phyloP scores from a whole-genome alignment of 2,113 vertebrate species.

The Struthio camelus region DNA sequence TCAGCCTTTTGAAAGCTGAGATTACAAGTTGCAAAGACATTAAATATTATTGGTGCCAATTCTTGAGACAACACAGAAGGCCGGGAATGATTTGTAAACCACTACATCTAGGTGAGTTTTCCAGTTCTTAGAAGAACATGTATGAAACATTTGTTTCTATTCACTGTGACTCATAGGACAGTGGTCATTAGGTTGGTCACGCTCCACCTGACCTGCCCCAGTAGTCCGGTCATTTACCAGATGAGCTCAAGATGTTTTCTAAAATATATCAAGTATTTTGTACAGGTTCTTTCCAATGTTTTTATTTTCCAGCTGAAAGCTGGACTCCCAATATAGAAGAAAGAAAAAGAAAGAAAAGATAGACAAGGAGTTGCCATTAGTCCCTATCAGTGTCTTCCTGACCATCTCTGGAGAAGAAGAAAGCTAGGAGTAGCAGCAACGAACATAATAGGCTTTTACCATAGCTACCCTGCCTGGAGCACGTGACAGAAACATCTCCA shows the following conservation, averaged over 20 bases:
- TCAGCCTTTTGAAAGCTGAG: not conserved
- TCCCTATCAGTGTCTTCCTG: not conserved
- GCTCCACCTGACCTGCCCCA: not conserved
- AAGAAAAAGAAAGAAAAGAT: not conserved
- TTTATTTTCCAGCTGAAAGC: not conserved
- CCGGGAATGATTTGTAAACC: not conserved
- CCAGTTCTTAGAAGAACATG: not conserved
- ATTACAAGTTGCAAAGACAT: not conserved
- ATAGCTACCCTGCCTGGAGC: not conserved
- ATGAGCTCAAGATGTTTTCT: not conserved
- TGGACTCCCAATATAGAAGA: not conserved
- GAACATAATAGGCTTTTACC: not conserved
- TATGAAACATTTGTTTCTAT: not conserved
- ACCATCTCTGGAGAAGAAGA: not conserved
- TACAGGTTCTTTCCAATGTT: not conserved
- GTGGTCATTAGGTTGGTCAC: not conserved
- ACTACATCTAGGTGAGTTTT: not conserved
- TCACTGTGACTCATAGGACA: slow-evolving; percentile 16
- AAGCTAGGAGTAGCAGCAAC: not conserved
- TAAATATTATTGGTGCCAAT: not conserved
- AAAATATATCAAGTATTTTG: not conserved
- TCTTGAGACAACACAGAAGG: not conserved
- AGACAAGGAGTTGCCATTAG: not conserved
- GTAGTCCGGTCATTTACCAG: not conserved
- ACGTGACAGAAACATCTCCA: not conserved